These are phyloP conservation scores for Cheilosia vernalis DNA, from an alignment of 2,888 invertebrate genomes.

Conservation along the genomic window DNA sequence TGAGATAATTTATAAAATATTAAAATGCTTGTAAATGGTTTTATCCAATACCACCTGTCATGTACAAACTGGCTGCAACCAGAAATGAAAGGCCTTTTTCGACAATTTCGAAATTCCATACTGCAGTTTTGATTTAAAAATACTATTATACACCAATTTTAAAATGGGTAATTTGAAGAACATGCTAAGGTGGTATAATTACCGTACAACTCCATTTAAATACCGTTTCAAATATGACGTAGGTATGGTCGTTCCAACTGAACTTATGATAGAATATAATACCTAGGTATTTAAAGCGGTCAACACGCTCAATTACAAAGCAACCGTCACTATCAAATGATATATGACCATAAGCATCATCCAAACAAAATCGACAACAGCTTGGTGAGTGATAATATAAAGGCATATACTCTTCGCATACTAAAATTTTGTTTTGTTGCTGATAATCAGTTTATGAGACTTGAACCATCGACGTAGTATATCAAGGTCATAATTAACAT, in stretches of 20 bases:
- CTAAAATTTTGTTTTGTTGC: slow-evolving; percentile 3
- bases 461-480: no score
- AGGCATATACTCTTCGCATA: not conserved
- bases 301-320: slow-evolving; percentile 24
- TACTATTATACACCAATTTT: slow-evolving; percentile 8
- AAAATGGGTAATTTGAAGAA: not conserved
- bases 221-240: not conserved
- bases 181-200: slow-evolving; percentile 16
- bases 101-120: no score
- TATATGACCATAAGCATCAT: not conserved
- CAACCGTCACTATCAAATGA: not conserved
- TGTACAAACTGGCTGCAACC: no score
- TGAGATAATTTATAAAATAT: no score
- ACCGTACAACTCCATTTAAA: not conserved
- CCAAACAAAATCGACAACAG: slow-evolving; percentile 1
- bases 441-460: not conserved
- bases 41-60: no score
- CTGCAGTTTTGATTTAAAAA: not conserved
- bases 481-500: no score
- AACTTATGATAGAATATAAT: slow-evolving; percentile 2
- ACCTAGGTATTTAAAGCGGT: slow-evolving; percentile 9
- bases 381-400: slow-evolving; percentile 15
- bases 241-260: slow-evolving; percentile 1
- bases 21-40: no score
- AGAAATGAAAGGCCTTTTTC: no score